Evolutionary conservation across 2,888 invertebrate genomes (phyloP), one percentile per base, ranked within the genome.

Genomic region (Zootermopsis nevadensis): DNA sequence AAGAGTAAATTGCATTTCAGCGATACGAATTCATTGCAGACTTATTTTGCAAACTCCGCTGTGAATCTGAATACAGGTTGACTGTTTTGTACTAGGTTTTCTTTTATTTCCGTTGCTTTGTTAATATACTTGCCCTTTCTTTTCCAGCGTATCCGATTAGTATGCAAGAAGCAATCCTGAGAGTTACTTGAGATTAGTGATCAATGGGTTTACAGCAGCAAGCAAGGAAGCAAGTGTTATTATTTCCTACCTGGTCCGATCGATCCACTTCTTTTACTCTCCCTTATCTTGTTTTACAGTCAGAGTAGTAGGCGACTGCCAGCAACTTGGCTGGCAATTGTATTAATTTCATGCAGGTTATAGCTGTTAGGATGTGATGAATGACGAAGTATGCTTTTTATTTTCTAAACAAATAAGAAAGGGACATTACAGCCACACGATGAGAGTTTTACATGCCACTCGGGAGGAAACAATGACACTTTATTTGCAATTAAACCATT

Each of bases 131-230:
- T 38, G n/a, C n/a, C 74, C 27, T 74, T 38, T 74, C 38, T 74
- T 74, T 74, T 1, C 35, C n/a, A 69, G 31, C 69, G 24, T 74
- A 74, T n/a, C 24, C 24, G 35, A 35, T 74, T 24, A 74, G 42
- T 38, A 38, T 74, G 74, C 74, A 74, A 38, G 24, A 22, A 74
- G 74, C 31, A n/a, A 22, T 12, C 35, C n/a, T n/a, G 1, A 74
- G 31, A 69, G 2, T 69, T 33, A 69, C 33, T 69, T 33, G 4
- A 69, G 69, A 69, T 74, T 74, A 74, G 42, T 74, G 38, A 74
- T 74, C 74, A 74, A 38, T 74, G 74, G 38, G 38, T 38, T 33
- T 69, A 24, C 69, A 33, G 33, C 69, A 69, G 69, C 33, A 30
- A 31, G 31, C 12, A 69, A 69, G 69, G 19, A 30, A 31, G 31